Evolutionary conservation across 2,888 invertebrate genomes (phyloP).

Genomic region (Gandaritis pyraliata): DNA sequence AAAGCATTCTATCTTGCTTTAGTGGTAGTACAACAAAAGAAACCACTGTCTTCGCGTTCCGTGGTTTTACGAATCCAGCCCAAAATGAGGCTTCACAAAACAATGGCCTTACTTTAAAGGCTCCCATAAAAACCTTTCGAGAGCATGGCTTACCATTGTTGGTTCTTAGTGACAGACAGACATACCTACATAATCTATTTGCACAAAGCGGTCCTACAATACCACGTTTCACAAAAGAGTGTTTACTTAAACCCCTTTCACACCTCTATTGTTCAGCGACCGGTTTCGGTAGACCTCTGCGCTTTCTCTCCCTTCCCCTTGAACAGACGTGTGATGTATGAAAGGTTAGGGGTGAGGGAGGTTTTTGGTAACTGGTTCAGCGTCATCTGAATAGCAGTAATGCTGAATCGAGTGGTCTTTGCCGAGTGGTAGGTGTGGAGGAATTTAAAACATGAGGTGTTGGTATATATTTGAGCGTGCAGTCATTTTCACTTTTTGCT

Average conservation of each 20-base stretch:
- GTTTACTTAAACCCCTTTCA: conserved; percentile 83
- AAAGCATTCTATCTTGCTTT: conserved; percentile 2
- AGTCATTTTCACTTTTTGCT: conserved; percentile 41
- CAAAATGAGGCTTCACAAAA: conserved; percentile 25
- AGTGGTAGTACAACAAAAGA: conserved; percentile 14
- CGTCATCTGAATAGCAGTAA: conserved; percentile 65
- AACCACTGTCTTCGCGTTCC: conserved; percentile 17
- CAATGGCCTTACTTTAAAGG: conserved; percentile 39
- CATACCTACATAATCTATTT: conserved; percentile 78
- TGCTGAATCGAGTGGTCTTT: conserved; percentile 68
- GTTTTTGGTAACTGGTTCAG: conserved; percentile 49
- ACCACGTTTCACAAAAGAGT: conserved; percentile 76
- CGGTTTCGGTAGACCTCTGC: conserved; percentile 54
- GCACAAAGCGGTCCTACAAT: conserved; percentile 74
- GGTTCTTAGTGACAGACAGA: conserved; percentile 54
- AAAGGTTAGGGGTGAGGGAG: conserved; percentile 44
- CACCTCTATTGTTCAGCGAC: conserved; percentile 75
- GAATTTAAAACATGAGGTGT: conserved; percentile 68
- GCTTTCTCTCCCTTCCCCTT: conserved; percentile 45
- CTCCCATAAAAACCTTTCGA: conserved; percentile 41
- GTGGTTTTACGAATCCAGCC: conserved; percentile 18
- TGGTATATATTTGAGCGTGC: conserved; percentile 52
- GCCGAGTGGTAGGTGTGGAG: conserved; percentile 53
- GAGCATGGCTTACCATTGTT: conserved; percentile 45
- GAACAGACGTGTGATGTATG: conserved; percentile 32